Percentiles rank a stretch among this genome's conserved stretches.
phyloP scores from a whole-genome alignment of 2,888 invertebrate genomes.

The Malthinus seriepunctatus region DNA sequence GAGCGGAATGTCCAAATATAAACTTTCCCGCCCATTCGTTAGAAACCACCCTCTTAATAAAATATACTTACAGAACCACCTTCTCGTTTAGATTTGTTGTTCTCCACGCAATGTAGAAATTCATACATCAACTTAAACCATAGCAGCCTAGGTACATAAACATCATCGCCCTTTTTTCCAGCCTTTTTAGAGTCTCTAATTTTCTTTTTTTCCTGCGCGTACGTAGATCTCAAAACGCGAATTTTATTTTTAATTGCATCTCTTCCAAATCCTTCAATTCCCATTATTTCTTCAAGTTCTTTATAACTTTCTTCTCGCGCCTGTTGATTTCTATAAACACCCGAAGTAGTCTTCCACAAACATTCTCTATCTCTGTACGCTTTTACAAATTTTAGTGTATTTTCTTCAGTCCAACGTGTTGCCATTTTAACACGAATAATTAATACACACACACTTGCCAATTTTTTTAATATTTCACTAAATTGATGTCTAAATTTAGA shows the following conservation, averaged over 20 bases:
- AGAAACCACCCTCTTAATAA: too few relatives aligned
- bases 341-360: not conserved
- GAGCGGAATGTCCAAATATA: too few relatives aligned
- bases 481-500: too few relatives aligned
- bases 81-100: too few relatives aligned
- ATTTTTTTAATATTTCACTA: too few relatives aligned
- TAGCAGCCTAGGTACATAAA: not conserved
- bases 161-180: not conserved
- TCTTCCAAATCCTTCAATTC: conserved; percentile 2
- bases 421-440: too few relatives aligned
- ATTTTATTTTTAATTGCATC: conserved; percentile 10
- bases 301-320: not conserved
- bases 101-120: too few relatives aligned
- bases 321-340: not conserved
- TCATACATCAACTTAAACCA: conserved; percentile 8
- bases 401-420: not conserved
- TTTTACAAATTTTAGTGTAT: not conserved
- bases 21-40: too few relatives aligned
- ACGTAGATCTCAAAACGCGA: conserved; percentile 3
- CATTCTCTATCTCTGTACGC: not conserved
- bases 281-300: not conserved
- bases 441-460: too few relatives aligned
- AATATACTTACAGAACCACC: too few relatives aligned
- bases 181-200: not conserved
- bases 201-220: conserved; percentile 11